phyloP scores from a whole-genome alignment of 2,888 invertebrate species.

The Dioctria rufipes region DNA sequence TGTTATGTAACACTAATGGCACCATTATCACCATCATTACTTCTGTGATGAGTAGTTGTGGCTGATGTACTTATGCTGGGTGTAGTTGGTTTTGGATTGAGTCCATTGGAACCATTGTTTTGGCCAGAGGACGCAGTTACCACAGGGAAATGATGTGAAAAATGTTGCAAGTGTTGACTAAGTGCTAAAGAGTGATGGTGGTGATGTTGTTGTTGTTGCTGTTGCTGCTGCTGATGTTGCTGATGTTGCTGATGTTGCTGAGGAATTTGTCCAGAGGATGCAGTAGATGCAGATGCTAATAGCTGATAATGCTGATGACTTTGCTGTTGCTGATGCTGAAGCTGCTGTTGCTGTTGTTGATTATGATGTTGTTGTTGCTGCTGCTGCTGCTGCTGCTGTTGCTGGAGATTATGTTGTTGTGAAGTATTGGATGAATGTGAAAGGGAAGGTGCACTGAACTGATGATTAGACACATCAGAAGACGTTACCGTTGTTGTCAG shows the following conservation, averaged over 20 bases:
- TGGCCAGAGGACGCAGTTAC: slow-evolving; percentile 21
- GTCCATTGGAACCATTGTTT: background rate
- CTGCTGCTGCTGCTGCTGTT: slow-evolving; percentile 48
- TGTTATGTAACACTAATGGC: slow-evolving; percentile 71
- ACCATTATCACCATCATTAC: slow-evolving; percentile 65
- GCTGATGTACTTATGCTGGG: slow-evolving; percentile 54
- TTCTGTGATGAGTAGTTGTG: slow-evolving; percentile 57
- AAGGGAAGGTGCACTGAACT: slow-evolving; percentile 46
- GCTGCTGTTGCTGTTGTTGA: slow-evolving; percentile 34
- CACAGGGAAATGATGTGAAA: slow-evolving; percentile 51
- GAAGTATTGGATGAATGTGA: slow-evolving; percentile 54
- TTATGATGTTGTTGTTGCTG: slow-evolving; percentile 46
- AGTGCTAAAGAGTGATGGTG: slow-evolving; percentile 61
- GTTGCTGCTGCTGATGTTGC: slow-evolving; percentile 58
- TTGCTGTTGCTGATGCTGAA: slow-evolving; percentile 23
- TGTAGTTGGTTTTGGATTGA: slow-evolving; percentile 51
- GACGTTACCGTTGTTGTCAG: slow-evolving; percentile 53
- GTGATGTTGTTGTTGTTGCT: slow-evolving; percentile 61
- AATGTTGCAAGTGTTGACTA: slow-evolving; percentile 63
- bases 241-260: slow-evolving; percentile 52
- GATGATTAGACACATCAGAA: slow-evolving; percentile 29
- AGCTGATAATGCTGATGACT: slow-evolving; percentile 54
- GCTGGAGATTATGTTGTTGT: slow-evolving; percentile 49
- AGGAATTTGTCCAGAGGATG: slow-evolving; percentile 45
- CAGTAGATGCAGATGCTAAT: slow-evolving; percentile 54